Conservation (phyloP, 1,140 invertebrate genomes). For the Nylanderia fulva region DNA sequence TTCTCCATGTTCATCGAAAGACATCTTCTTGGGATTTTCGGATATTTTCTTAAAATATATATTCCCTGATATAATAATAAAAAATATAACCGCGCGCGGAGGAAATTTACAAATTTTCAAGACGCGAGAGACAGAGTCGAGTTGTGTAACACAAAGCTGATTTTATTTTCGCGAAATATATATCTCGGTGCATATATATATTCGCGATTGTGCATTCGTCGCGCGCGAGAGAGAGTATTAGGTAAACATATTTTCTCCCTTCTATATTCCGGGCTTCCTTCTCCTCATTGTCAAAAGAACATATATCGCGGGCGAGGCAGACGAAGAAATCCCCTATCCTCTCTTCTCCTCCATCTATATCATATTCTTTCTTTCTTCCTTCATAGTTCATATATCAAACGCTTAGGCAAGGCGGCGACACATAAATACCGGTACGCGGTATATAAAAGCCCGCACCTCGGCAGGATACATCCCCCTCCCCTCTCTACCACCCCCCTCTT, state of each 20-base stretch:
- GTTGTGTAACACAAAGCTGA: neutral
- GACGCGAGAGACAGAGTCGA: neutral
- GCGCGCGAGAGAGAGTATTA: neutral
- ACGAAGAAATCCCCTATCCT: too few species aligned
- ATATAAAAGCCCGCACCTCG: constrained; percentile 75
- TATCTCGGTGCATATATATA: neutral
- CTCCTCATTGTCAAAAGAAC: constrained; percentile 59
- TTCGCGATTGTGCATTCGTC: neutral
- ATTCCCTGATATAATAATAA: neutral
- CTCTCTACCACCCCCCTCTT: too few species aligned
- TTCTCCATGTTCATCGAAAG: neutral
- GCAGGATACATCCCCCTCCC: constrained; percentile 59
- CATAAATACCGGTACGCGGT: constrained; percentile 78
- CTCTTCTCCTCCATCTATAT: constrained; percentile 55
- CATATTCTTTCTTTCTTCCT: constrained; percentile 59
- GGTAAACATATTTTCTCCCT: constrained; percentile 30
- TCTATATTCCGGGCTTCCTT: neutral
- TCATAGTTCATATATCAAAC: constrained; percentile 80
- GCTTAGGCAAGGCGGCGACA: constrained; percentile 80
- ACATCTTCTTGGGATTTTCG: neutral
- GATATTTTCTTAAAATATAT: constrained; percentile 4
- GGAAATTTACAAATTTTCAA: neutral
- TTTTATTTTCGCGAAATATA: neutral
- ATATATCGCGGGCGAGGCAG: constrained; percentile 42
- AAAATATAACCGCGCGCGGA: neutral